A percentile compares a stretch with the other conserved stretches of the same genome.
Conservation (phyloP, 64 coral and sea anemone species). For the Exaiptasia diaphana region DNA sequence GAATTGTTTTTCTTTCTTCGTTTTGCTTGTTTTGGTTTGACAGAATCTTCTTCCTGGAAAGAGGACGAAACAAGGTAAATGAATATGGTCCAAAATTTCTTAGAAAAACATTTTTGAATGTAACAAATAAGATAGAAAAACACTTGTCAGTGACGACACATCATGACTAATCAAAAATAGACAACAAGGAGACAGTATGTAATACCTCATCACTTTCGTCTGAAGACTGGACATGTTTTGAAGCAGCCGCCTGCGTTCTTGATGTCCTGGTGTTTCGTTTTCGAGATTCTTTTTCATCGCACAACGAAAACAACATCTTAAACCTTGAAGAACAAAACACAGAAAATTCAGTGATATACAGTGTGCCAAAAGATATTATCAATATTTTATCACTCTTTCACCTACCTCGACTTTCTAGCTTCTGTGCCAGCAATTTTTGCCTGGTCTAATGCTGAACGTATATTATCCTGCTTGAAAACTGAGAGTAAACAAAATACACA, state of each 20-base stretch:
- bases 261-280: constrained; percentile 85
- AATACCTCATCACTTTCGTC: constrained; percentile 76
- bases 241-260: constrained; percentile 50
- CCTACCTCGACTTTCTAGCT: constrained; percentile 67
- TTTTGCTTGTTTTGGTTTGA: constrained; percentile 63
- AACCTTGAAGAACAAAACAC: constrained; percentile 46
- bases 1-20: constrained; percentile 66
- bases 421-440: constrained; percentile 61
- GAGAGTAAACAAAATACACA: not conserved
- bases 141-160: not conserved
- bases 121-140: not conserved
- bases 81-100: not conserved
- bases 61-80: not conserved
- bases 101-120: not conserved
- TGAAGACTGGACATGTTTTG: constrained; percentile 49
- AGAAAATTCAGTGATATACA: not conserved
- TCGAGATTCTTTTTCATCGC: constrained; percentile 83
- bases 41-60: constrained; percentile 64
- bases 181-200: not conserved
- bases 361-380: not conserved
- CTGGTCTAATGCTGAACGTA: constrained; percentile 79
- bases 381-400: not conserved
- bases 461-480: constrained; percentile 92
- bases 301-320: constrained; percentile 90
- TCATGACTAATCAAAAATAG: not conserved